These are phyloP conservation scores for Ectobius pallidus DNA, from an alignment of 2,888 invertebrate species.

Conservation along the genomic window DNA sequence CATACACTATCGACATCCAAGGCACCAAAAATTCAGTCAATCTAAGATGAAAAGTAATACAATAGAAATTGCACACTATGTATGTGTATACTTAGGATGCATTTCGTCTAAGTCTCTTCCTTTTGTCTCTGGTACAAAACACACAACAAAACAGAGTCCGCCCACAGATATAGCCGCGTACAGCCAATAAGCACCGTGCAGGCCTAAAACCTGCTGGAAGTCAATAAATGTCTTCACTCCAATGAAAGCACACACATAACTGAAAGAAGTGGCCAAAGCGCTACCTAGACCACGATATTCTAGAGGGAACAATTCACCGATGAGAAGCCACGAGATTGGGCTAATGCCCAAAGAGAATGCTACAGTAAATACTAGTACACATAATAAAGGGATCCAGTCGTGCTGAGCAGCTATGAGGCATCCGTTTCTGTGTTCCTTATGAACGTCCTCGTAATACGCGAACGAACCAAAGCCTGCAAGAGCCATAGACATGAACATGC, in stretches of 20 bases:
- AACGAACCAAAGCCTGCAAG: slow-evolving; percentile 84
- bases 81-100: slow-evolving; percentile 69
- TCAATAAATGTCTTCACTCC: slow-evolving; percentile 87
- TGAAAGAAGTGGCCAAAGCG: slow-evolving; percentile 84
- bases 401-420: slow-evolving; percentile 60
- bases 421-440: slow-evolving; percentile 56
- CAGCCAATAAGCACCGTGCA: slow-evolving; percentile 87
- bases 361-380: slow-evolving; percentile 82
- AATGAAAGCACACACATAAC: slow-evolving; percentile 85
- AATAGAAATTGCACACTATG: slow-evolving; percentile 8
- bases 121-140: slow-evolving; percentile 89
- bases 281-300: slow-evolving; percentile 87
- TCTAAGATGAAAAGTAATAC: background rate
- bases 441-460: slow-evolving; percentile 78
- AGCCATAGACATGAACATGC: slow-evolving; percentile 85
- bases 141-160: slow-evolving; percentile 82
- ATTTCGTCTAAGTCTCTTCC: slow-evolving; percentile 89
- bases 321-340: slow-evolving; percentile 85
- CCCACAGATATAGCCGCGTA: slow-evolving; percentile 83
- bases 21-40: too few relatives aligned
- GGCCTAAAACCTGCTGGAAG: slow-evolving; percentile 74
- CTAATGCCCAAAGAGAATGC: slow-evolving; percentile 88
- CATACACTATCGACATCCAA: background rate
- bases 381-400: slow-evolving; percentile 83
- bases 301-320: slow-evolving; percentile 82